These are phyloP conservation scores for Operophtera brumata DNA, from an alignment of 2,888 invertebrate genomes.

Conservation along the genomic window DNA sequence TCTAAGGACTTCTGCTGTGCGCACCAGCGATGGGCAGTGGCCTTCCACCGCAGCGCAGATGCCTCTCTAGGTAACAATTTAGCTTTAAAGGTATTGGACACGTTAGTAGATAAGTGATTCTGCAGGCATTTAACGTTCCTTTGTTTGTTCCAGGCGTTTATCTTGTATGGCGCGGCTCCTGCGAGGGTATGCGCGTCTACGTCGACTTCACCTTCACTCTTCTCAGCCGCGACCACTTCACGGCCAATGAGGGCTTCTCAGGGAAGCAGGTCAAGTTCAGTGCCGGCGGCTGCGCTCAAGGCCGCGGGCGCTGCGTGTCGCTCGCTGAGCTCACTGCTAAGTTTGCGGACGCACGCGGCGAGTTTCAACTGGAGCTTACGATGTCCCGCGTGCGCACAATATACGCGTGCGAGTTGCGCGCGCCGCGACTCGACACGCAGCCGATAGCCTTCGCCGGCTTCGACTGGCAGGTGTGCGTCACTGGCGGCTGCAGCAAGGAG, in stretches of 20 bases:
- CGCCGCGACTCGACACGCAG: slow-evolving; percentile 79
- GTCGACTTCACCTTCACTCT: slow-evolving; percentile 91
- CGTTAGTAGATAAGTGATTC: neutral
- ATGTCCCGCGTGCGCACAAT: slow-evolving; percentile 87
- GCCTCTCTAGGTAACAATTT: slow-evolving; percentile 78
- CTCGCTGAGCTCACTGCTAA: slow-evolving; percentile 85
- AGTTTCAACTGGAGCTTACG: slow-evolving; percentile 89
- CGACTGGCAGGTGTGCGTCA: slow-evolving; percentile 88
- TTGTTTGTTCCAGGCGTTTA: slow-evolving; percentile 83
- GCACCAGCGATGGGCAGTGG: slow-evolving; percentile 90
- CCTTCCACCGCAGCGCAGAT: slow-evolving; percentile 85
- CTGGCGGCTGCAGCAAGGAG: slow-evolving; percentile 81
- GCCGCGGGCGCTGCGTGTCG: slow-evolving; percentile 86
- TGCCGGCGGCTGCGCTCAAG: slow-evolving; percentile 86
- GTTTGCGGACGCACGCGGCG: slow-evolving; percentile 89
- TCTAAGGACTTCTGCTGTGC: slow-evolving; percentile 91
- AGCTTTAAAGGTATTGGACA: neutral
- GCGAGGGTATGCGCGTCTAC: slow-evolving; percentile 87
- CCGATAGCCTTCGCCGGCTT: slow-evolving; percentile 89
- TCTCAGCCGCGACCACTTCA: slow-evolving; percentile 90
- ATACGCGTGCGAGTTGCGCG: slow-evolving; percentile 86
- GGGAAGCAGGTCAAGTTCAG: slow-evolving; percentile 87
- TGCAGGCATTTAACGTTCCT: neutral
- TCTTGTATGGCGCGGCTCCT: slow-evolving; percentile 88
- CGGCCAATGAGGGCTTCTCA: slow-evolving; percentile 89